phyloP scores from a whole-genome alignment of 2,888 invertebrate genomes.

The Entomobrya multifasciata region DNA sequence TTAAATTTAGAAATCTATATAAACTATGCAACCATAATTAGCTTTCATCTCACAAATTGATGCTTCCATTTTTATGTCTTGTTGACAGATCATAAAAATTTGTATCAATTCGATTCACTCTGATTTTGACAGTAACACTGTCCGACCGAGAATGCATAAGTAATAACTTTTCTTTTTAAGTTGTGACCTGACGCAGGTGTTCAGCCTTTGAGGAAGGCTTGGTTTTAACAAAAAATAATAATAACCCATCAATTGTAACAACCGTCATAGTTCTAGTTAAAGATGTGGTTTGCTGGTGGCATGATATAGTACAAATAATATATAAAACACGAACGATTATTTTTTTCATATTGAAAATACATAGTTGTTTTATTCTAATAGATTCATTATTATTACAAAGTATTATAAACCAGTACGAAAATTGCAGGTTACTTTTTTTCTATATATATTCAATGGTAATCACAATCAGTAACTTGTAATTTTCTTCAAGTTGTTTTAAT shows the following conservation, averaged over 20 bases:
- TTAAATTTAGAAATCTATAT: too few species aligned
- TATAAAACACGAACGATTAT: constrained; percentile 24
- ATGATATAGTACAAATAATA: constrained; percentile 1
- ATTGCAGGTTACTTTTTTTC: constrained; percentile 45
- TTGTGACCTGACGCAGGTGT: constrained; percentile 64
- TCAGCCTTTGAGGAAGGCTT: constrained; percentile 60
- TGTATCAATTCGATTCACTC: not conserved
- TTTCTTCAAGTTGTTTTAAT: constrained; percentile 59
- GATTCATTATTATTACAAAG: constrained; percentile 63
- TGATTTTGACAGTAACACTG: too few species aligned
- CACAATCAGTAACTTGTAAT: constrained; percentile 53
- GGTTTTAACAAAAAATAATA: constrained; percentile 14
- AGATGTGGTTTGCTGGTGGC: not conserved
- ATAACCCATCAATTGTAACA: constrained; percentile 1
- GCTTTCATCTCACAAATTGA: too few species aligned
- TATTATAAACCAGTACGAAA: constrained; percentile 59
- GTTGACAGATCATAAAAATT: not conserved
- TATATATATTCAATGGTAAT: constrained; percentile 30
- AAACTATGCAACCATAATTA: too few species aligned
- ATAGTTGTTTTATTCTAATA: constrained; percentile 55
- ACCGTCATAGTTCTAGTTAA: not conserved
- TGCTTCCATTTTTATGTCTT: not conserved
- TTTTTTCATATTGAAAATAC: constrained; percentile 14
- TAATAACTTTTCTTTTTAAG: not conserved
- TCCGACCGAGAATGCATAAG: not conserved